Base-by-base conservation (phyloP, 2,113 vertebrate species). In the Parotia lawesii region DNA sequence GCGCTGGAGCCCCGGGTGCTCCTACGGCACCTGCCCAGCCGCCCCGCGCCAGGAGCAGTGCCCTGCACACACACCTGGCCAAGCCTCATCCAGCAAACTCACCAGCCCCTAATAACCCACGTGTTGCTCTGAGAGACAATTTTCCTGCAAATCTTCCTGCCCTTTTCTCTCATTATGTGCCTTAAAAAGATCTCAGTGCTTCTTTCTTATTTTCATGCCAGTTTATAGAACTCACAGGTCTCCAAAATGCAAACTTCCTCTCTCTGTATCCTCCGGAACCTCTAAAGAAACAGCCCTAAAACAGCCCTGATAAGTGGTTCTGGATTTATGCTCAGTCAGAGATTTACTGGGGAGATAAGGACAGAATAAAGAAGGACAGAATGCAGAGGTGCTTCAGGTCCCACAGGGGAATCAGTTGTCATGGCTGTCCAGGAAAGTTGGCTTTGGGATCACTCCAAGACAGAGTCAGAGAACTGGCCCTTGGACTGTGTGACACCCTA, bases 11-110 rank as follows among this genome's bases (percentile, higher is more conserved):
- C 60, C 54, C 74, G 21, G 6, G 29, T 76, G 33, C 53, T 44
- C 27, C 2, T 7, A 6, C 1, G 5, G 78, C 70, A n/a, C 62
- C 90, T 84, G 86, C 90, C 53, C 25, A 23, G 60, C 82, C 25
- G 4, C 1, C 29, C 1, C 2, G 3, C 1, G 3, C 60, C 70
- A 15, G 12, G 31, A 56, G 12, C 24, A 45, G 38, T 3, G 44
- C 15, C 56, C 54, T 16, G 76, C 24, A 25, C 60, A 21, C 42
- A 72, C 11, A 48, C 28, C 29, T 18, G 84, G 50, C 40, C 75
- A 60, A 45, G 45, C n/a, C 62, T 81, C 0, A 0, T 12, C 42
- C 69, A 35, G 15, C 8, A 27, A 42, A 24, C 45, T 13, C 78
- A 25, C 18, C 0, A 0, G 33, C 56, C 73, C 35, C 45, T 33